Base-by-base conservation (phyloP, 2,888 invertebrate species). In the Aproaerema taeniolella region DNA sequence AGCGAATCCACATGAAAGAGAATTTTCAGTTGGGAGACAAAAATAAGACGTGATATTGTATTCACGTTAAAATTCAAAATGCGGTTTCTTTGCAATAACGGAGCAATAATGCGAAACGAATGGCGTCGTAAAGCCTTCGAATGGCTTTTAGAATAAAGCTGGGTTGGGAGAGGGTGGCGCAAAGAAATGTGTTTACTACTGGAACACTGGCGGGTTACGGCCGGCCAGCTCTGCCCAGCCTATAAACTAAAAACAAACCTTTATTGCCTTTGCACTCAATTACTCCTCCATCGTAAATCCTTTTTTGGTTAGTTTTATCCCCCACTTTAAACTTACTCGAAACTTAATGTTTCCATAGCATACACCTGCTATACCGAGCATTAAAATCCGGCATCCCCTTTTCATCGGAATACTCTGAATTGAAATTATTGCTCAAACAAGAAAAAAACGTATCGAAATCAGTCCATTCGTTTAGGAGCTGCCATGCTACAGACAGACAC, bases 91-190 rank as follows among this genome's bases (percentile, higher is more conserved):
- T 57, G 64, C 63, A 70, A 70, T 75, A 75, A 67, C 62, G 64
- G 53, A 62, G 68, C 68, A 63, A 71, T 79, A 74, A 77, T 69
- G 61, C 47, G 65, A 66, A 69, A 70, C 65, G 69, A 73, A 76
- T 70, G 66, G 62, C 58, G 47, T 56, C 63, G 64, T 77, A 69
- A 73, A 75, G 63, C 61, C 66, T 55, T 61, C 52, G 52, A 71
- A 79, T 77, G 64, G 70, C 60, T 68, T 73, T 68, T 57, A 68
- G 67, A 74, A 70, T 73, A 69, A 69, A 71, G 61, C 63, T 53
- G 48, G 58, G 67, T 65, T 65, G 61, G 61, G 55, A 46, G 47
- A 41, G 61, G 48, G n/a, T 40, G 62, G 65, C 64, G 69, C 68
- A 61, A 60, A 66, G 65, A 68, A 65, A 67, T 69, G 68, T 67